phyloP scores from a whole-genome alignment of 1,140 invertebrate genomes.

The Ceratosolen solmsi region DNA sequence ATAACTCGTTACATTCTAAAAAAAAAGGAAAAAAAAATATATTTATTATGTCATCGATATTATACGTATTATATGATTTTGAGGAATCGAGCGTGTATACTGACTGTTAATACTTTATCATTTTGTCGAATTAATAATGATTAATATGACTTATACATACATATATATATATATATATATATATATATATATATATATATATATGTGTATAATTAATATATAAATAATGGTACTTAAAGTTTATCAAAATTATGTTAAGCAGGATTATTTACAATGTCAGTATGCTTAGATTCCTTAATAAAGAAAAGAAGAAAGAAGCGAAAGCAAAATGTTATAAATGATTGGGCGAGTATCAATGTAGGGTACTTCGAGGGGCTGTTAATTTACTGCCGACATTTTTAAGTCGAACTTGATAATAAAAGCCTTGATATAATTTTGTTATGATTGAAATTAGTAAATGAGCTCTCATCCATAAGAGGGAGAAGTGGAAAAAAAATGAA shows the following conservation, averaged over 20 bases:
- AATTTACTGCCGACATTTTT: constrained; percentile 37
- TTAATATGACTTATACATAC: no score
- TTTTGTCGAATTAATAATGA: no score
- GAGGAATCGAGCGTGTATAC: background rate
- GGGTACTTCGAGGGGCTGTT: constrained; percentile 24
- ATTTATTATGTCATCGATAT: constrained; percentile 7
- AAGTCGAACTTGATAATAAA: constrained; percentile 26
- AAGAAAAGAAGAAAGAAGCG: background rate
- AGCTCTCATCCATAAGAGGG: background rate
- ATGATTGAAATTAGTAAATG: constrained; percentile 6
- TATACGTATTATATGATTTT: constrained; percentile 37
- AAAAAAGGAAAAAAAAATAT: background rate
- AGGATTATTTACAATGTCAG: background rate
- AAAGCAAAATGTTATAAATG: background rate
- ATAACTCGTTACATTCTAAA: constrained; percentile 32
- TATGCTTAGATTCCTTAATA: constrained; percentile 13
- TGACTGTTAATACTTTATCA: background rate
- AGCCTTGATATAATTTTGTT: constrained; percentile 39
- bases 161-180: no score
- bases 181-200: no score
- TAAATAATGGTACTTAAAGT: no score
- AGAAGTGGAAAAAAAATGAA: constrained; percentile 32
- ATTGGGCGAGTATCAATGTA: constrained; percentile 39
- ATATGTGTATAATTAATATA: no score
- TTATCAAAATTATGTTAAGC: background rate